Percentiles rank a stretch among this genome's conserved stretches.
These are phyloP conservation scores for Xestia ashworthii DNA, from an alignment of 2,888 invertebrate genomes.

Conservation along the genomic window DNA sequence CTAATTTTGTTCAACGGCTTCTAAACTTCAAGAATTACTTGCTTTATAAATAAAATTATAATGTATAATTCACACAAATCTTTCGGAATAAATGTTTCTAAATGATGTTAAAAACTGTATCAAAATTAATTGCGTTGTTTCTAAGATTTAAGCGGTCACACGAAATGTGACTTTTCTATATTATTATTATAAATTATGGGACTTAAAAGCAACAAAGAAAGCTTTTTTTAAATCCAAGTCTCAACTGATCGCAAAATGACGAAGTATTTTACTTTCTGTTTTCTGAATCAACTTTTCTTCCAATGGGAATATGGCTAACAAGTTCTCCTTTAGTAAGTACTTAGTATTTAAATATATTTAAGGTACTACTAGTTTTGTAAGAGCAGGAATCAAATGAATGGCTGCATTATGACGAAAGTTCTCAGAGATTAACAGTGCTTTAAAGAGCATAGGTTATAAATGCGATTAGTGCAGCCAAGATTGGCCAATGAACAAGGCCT, in stretches of 20 bases:
- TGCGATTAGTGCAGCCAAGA: constrained; percentile 9
- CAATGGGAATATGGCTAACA: background rate
- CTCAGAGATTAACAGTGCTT: background rate
- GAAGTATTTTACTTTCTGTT: background rate
- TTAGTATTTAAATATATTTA: background rate
- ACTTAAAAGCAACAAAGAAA: background rate
- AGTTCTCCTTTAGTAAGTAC: background rate
- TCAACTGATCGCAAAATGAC: background rate
- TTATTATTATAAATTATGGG: no score
- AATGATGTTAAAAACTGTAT: background rate
- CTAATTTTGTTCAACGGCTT: constrained; percentile 1
- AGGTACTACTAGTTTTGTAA: background rate
- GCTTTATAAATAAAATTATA: background rate
- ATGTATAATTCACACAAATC: background rate
- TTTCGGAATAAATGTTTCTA: background rate
- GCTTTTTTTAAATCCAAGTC: background rate
- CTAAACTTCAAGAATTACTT: background rate
- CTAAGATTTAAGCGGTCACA: background rate
- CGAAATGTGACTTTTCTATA: background rate
- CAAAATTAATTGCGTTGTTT: background rate
- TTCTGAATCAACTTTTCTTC: background rate
- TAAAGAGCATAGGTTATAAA: constrained; percentile 41
- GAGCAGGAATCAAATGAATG: constrained; percentile 13
- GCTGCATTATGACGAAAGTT: constrained; percentile 17
- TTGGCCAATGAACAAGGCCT: constrained; percentile 19